Base-by-base conservation (phyloP, 2,888 invertebrate genomes). In the Spialia ferax region DNA sequence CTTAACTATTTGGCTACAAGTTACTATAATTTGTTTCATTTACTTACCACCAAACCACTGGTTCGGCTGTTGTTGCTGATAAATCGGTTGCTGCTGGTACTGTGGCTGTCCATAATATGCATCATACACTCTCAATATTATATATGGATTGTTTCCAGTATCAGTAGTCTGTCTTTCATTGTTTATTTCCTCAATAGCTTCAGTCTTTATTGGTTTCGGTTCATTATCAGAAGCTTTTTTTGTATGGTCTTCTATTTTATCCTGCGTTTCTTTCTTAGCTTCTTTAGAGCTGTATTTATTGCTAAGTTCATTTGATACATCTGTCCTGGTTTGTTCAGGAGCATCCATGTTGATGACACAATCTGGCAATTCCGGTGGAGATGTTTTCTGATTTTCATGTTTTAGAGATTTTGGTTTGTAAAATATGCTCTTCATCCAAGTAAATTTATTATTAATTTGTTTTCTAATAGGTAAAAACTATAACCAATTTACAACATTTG, bases 351-450 rank as follows among this genome's bases (percentile, higher is more conserved):
- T 29, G n/a, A 29, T 23, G 18, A 45, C 10, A 45, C 45, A 26
- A 45, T 60, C 18, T 18, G 42, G 26, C 18, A n/a, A 15, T 15
- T 26, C 15, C 1, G 5, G 7, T 52, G 52, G 13, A 29, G 29
- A 29, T 3, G 29, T 48, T 48, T 48, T 48, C 18, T 60, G 29
- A 7, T 48, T 18, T 20, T 48, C 60, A 61, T 61, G 29, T 0
- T 20, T 11, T 48, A 26, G 4, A 29, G 48, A 42, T 29, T 45
- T 48, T 20, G 20, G 20, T 48, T 29, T 32, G 13, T 2, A n/a
- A 23, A n/a, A 1, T 26, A 8, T 60, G 45, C 29, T 45, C 23
- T 42, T 45, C 59, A 60, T 60, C 4, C 18, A 60, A 60, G 6
- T 45, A 18, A 32, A 26, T 45, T 26, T 60, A 45, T 8, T 20